Evolutionary conservation across 2,113 vertebrate genomes (phyloP), one percentile per base, ranked within the genome.

Genomic region (Scolopax mira): DNA sequence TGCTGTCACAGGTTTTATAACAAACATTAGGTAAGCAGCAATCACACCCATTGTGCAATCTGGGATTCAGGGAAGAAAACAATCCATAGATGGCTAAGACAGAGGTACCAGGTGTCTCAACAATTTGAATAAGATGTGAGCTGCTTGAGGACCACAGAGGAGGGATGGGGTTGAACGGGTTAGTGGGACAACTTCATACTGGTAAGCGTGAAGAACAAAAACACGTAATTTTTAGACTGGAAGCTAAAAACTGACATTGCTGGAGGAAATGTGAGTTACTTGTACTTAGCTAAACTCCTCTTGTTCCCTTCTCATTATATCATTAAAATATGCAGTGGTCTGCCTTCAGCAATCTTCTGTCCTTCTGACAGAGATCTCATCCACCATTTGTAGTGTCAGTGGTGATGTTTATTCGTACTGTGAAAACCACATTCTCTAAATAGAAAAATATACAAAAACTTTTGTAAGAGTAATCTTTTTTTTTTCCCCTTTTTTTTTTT

Each of bases 1-100:
- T 87, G 94, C 93, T 95, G 96, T 94, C 92, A 94, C 79, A 87
- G 85, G 93, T 96, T 97, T 95, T 95, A 94, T 96, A 94, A 90
- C 79, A 96, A 91, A 94, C 71, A 67, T 91, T 82, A 64, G 87
- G 89, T 90, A 94, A 95, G 92, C 80, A 90, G 88, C 55, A 89
- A 51, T 75, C 87, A 81, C 57, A 39, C 35, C 42, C 37, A 18
- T 92, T 91, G 79, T 85, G 77, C 55, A 95, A 91, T 78, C 57
- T 3, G n/a, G 65, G 74, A 78, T 79, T 90, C 85, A 81, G 61
- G 57, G 35, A 90, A 71, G 42, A 87, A 93, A 94, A 92, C 75
- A 93, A 86, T 65, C 88, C 80, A 67, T 39, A 90, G 88, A 83
- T 79, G 85, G 74, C 46, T 81, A 75, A 58, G 52, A 46, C 49